Percentiles rank a stretch among this genome's conserved stretches.
phyloP scores from a whole-genome alignment of 2,888 invertebrate species.

The Harpagoxenus sublaevis region DNA sequence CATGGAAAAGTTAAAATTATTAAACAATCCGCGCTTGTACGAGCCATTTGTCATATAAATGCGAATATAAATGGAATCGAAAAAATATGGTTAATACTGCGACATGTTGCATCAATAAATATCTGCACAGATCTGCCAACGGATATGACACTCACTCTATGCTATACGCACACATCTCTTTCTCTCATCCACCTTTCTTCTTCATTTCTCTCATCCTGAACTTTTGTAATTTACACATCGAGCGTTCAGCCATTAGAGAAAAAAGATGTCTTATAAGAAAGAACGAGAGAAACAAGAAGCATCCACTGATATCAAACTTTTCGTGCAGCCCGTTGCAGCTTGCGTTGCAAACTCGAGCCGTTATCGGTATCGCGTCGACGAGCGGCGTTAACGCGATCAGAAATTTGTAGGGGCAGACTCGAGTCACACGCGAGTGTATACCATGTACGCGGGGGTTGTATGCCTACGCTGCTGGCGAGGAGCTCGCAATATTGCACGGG shows the following conservation, averaged over 20 bases:
- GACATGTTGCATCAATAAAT: slow-evolving; percentile 13
- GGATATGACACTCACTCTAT: background rate
- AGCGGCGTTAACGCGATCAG: slow-evolving; percentile 44
- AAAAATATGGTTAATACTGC: slow-evolving; percentile 12
- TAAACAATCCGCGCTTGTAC: background rate
- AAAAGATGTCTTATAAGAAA: background rate
- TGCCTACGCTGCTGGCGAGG: background rate
- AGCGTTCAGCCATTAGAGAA: background rate
- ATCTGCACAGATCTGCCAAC: background rate
- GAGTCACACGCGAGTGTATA: background rate
- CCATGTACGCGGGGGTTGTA: background rate
- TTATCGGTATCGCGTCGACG: background rate
- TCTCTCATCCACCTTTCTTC: background rate
- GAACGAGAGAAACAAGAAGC: background rate
- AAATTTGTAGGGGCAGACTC: slow-evolving; percentile 28
- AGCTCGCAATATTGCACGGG: slow-evolving; percentile 23
- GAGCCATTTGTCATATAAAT: slow-evolving; percentile 13
- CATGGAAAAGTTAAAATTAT: slow-evolving; percentile 24
- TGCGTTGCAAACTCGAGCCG: slow-evolving; percentile 14
- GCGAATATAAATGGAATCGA: slow-evolving; percentile 14
- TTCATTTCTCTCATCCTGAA: background rate
- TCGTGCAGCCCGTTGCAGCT: background rate
- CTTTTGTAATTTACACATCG: slow-evolving; percentile 8
- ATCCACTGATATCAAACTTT: slow-evolving; percentile 5
- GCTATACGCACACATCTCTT: background rate